Percentiles rank a stretch among this genome's conserved stretches.
Conservation (phyloP, 2,113 vertebrate species). For the Lates calcarifer region DNA sequence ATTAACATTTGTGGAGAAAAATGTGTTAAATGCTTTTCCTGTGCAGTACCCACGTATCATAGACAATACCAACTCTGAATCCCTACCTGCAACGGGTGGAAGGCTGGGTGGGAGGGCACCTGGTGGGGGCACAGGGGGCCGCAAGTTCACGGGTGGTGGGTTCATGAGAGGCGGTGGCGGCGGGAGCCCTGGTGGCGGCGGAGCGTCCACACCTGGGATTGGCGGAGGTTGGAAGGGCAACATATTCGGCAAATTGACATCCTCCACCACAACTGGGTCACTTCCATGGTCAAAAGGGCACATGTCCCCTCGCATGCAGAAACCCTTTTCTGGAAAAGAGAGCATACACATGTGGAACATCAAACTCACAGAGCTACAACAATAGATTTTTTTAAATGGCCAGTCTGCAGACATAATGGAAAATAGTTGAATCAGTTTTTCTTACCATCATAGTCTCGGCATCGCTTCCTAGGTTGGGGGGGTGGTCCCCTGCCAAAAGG, state of each 20-base stretch:
- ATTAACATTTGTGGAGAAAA: no score
- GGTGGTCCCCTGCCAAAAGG: conserved; percentile 89
- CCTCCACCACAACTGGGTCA: conserved; percentile 98
- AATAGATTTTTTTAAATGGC: neutral
- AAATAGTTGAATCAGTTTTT: neutral
- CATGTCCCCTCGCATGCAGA: conserved; percentile 98
- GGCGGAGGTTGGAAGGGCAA: conserved; percentile 95
- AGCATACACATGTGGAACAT: neutral
- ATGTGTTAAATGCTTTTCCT: no score
- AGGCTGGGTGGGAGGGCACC: conserved; percentile 93
- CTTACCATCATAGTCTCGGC: conserved; percentile 97
- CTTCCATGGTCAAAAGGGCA: conserved; percentile 98
- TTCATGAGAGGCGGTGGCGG: conserved; percentile 93
- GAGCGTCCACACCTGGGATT: conserved; percentile 91
- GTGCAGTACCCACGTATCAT: neutral
- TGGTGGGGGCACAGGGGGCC: conserved; percentile 93
- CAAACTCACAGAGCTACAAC: neutral
- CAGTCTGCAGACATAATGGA: no score
- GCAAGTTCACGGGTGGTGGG: conserved; percentile 94
- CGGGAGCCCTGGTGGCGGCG: conserved; percentile 91
- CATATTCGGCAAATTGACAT: conserved; percentile 96
- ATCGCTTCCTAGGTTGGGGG: conserved; percentile 93
- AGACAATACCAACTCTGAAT: neutral
- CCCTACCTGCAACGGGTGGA: conserved; percentile 93
- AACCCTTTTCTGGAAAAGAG: conserved; percentile 92